A percentile compares a stretch with the other conserved stretches of the same genome.
Evolutionary conservation across 2,888 invertebrate species (phyloP).

Genomic region (Bombylius discolor): DNA sequence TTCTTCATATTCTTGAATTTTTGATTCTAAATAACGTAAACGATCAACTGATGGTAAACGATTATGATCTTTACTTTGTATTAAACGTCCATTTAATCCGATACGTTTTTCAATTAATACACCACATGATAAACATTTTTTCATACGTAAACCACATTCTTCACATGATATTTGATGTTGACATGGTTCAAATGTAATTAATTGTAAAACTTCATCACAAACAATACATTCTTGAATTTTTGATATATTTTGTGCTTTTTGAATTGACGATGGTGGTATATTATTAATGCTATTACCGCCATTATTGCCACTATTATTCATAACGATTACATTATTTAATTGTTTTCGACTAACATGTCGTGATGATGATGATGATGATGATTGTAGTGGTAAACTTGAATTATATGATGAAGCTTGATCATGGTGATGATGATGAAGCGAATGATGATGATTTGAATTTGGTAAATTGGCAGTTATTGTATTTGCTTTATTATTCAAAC

Average conservation of each 20-base stretch:
- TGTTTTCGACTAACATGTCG: constrained; percentile 14
- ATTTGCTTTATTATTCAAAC: constrained; percentile 10
- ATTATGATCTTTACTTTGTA: constrained; percentile 34
- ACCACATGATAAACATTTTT: constrained; percentile 60
- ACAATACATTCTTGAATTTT: constrained; percentile 52
- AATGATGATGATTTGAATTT: not conserved
- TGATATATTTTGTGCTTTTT: constrained; percentile 19
- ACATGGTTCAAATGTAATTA: constrained; percentile 59
- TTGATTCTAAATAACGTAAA: constrained; percentile 53
- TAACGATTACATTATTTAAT: constrained; percentile 8
- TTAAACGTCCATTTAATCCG: constrained; percentile 40
- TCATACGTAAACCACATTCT: constrained; percentile 63
- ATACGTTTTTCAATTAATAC: constrained; percentile 44
- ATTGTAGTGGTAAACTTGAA: not conserved
- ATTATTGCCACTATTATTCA: not conserved
- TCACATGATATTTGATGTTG: constrained; percentile 60
- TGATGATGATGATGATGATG: constrained; percentile 2
- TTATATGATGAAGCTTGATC: not conserved
- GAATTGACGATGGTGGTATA: constrained; percentile 8
- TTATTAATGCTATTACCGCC: not conserved
- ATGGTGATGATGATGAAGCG: not conserved
- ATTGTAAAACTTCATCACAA: constrained; percentile 53
- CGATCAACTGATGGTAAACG: constrained; percentile 54
- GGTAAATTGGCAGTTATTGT: constrained; percentile 7
- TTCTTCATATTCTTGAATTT: constrained; percentile 76